phyloP scores from a whole-genome alignment of 2,797 vertebrate species.

The Geotrypetes seraphini region DNA sequence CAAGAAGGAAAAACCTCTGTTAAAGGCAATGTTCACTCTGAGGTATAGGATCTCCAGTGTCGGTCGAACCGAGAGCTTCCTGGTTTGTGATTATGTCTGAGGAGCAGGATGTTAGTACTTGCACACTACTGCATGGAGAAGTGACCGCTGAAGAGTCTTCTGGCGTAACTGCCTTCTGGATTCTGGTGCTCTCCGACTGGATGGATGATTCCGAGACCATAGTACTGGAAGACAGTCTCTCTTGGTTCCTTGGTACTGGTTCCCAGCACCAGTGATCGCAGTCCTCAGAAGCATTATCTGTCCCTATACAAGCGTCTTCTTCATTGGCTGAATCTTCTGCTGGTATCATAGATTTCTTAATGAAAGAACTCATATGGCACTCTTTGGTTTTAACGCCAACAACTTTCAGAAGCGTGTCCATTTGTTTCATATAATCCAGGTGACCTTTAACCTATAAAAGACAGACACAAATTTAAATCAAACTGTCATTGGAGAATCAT shows the following conservation, averaged over 20 bases:
- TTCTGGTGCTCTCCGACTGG: background rate
- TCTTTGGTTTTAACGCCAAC: slow-evolving; percentile 79
- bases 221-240: background rate
- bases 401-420: slow-evolving; percentile 83
- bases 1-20: no score
- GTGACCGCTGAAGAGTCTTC: background rate
- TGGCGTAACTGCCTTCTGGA: background rate
- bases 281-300: background rate
- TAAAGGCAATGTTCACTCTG: no score
- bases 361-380: slow-evolving; percentile 10
- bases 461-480: no score
- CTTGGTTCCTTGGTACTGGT: background rate
- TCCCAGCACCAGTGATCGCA: slow-evolving; percentile 9
- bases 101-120: background rate
- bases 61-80: no score
- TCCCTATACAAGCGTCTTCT: accelerated
- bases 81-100: no score
- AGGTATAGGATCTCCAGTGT: no score
- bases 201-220: background rate
- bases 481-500: no score
- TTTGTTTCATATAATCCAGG: slow-evolving; percentile 94
- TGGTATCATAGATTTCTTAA: background rate
- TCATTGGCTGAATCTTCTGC: accelerated
- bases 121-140: accelerated
- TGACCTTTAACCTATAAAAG: slow-evolving; percentile 79